Evolutionary conservation across 1,140 invertebrate species (phyloP), one percentile per base, ranked within the genome.

Genomic region (Proctacanthus coquilletti): DNA sequence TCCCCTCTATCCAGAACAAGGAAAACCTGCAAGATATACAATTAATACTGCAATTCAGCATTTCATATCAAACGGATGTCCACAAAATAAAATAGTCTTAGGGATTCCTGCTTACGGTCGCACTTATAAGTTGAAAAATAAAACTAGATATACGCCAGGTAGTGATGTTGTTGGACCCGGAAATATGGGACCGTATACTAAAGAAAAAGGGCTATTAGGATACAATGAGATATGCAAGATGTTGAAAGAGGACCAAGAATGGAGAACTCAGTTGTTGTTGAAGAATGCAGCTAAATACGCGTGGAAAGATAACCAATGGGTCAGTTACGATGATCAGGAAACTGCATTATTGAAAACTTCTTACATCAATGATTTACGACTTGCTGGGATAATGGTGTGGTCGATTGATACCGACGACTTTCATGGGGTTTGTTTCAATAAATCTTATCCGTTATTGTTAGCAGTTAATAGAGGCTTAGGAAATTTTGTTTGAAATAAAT

Each of bases 321-420:
- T 65, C 6, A 42, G 49, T 21, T 66, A 58, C 20, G 62, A 66
- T 39, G 48, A 65, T 18, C 42, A 47, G 0, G 25, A 51, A 36
- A 63, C 56, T 39, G 51, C 53, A 44, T 65, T 55, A 21, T 18
- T 46, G 10, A 61, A 61, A 42, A 51, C 52, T 45, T 36, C 55
- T 15, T 39, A 51, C 19, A 48, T 61, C 3, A 44, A 51, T 13
- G 47, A 52, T 0, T 39, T 75, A 38, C 68, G 70, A 5, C 48
- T 86, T 5, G 77, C 71, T 1, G 83, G 83, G 3, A 66, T 78
- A 1, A 83, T 85, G 80, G 70, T 83, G 8, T 86, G 82, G 82
- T 78, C 80, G 29, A 73, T 81, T 27, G 79, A 83, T 48, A 80
- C 74, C 0, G 78, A 83, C 38, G 78, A 83, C 51, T 84, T 84